Conservation (phyloP, 2,797 vertebrate species). For the Benthosema pterotum region DNA sequence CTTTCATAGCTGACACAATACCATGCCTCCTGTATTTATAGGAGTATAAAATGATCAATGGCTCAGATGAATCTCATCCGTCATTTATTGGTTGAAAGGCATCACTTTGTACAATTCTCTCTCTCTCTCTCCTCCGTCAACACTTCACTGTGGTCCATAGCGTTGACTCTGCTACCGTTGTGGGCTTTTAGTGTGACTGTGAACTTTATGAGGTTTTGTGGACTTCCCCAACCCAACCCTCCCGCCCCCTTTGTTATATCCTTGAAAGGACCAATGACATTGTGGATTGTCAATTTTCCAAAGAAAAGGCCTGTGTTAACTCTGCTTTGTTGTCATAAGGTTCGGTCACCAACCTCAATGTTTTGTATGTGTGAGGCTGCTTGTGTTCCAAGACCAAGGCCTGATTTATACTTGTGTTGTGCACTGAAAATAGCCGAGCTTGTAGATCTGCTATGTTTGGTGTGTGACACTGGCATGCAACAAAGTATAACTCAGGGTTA, state of each 20-base stretch:
- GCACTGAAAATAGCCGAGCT: no score
- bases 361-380: slow-evolving; percentile 17
- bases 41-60: slow-evolving; percentile 38
- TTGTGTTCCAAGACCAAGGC: slow-evolving; percentile 19
- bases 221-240: neutral
- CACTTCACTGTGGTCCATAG: slow-evolving; percentile 34
- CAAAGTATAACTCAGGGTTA: neutral
- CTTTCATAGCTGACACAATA: slow-evolving; percentile 32
- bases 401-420: no score
- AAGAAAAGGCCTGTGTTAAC: neutral
- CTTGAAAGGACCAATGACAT: slow-evolving; percentile 27
- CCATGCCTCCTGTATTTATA: slow-evolving; percentile 43
- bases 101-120: slow-evolving; percentile 12
- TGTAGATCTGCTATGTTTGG: no score
- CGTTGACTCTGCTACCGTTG: slow-evolving; percentile 35
- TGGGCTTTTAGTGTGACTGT: slow-evolving; percentile 30
- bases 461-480: no score
- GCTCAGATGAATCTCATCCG: slow-evolving; percentile 52
- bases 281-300: slow-evolving; percentile 32
- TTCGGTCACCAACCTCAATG: slow-evolving; percentile 26
- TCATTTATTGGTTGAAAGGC: slow-evolving; percentile 12
- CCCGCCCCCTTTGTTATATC: slow-evolving; percentile 16
- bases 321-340: slow-evolving; percentile 24
- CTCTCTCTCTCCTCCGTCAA: slow-evolving; percentile 25
- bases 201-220: slow-evolving; percentile 14